Conservation (phyloP, 2,797 vertebrate genomes). For the Acanthiza pusilla region DNA sequence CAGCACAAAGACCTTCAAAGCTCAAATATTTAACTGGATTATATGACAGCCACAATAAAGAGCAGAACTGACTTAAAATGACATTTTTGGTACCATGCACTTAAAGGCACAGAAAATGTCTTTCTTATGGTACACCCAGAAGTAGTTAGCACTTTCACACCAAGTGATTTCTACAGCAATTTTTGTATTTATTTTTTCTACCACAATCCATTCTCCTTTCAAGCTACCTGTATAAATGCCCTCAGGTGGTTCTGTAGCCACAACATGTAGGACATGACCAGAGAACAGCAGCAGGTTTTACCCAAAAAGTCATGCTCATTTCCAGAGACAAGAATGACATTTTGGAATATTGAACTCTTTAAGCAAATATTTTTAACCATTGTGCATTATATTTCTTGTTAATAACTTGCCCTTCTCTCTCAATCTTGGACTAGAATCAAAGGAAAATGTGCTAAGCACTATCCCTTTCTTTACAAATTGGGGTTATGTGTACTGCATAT, state of each 20-base stretch:
- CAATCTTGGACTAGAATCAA: background rate
- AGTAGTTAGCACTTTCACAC: background rate
- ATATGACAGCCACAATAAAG: slow-evolving; percentile 39
- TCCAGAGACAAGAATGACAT: slow-evolving; percentile 9
- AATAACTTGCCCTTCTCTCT: background rate
- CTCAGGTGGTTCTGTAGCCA: background rate
- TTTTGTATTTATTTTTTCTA: slow-evolving; percentile 39
- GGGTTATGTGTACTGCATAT: background rate
- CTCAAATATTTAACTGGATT: slow-evolving; percentile 56
- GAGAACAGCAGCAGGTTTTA: slow-evolving; percentile 6
- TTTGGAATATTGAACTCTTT: slow-evolving; percentile 8
- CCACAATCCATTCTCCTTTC: background rate
- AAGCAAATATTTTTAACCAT: slow-evolving; percentile 16
- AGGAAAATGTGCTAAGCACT: background rate
- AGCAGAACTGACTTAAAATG: background rate
- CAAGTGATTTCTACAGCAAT: background rate
- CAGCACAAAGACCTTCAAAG: background rate
- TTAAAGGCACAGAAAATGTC: slow-evolving; percentile 34
- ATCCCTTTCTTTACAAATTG: background rate
- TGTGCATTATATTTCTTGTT: background rate
- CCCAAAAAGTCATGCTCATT: background rate
- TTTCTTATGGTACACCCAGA: background rate
- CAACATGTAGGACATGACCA: background rate
- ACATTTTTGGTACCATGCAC: slow-evolving; percentile 8
- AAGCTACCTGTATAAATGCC: background rate